These are phyloP conservation scores for Batillaria attramentaria DNA, from an alignment of 1,140 invertebrate genomes.

Conservation along the genomic window DNA sequence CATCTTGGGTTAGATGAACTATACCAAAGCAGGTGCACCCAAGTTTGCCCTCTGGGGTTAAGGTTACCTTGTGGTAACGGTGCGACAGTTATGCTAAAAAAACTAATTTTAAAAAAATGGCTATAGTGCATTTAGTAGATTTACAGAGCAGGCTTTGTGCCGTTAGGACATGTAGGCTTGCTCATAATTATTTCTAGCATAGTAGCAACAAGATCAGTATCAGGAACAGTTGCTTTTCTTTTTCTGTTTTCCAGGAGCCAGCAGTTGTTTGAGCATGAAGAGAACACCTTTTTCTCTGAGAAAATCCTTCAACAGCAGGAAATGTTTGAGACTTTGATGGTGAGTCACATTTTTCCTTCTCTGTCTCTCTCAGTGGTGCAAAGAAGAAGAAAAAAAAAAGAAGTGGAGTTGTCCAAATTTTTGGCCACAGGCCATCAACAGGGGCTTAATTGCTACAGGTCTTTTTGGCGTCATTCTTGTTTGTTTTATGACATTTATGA, in stretches of 20 bases:
- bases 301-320: slow-evolving; percentile 23
- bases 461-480: not conserved
- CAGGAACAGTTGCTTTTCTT: not conserved
- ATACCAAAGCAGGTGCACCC: too few species aligned
- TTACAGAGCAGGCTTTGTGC: not conserved
- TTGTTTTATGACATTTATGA: not conserved
- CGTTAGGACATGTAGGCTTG: too few species aligned
- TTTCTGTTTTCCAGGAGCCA: slow-evolving; percentile 20
- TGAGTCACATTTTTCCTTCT: not conserved
- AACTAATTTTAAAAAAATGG: not conserved
- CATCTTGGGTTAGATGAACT: too few species aligned
- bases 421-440: not conserved
- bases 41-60: too few species aligned
- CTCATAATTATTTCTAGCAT: not conserved
- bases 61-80: too few species aligned
- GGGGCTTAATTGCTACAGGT: not conserved
- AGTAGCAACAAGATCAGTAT: not conserved
- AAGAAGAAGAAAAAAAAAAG: too few species aligned
- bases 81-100: too few species aligned
- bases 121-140: not conserved
- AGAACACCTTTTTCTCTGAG: slow-evolving; percentile 31
- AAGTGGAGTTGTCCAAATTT: not conserved
- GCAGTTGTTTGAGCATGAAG: slow-evolving; percentile 34
- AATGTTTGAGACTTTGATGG: slow-evolving; percentile 7
- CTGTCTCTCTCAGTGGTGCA: not conserved